A percentile compares a stretch with the other conserved stretches of the same genome.
Evolutionary conservation across 1,140 invertebrate species (phyloP).

Genomic region (Drosophila triauraria): DNA sequence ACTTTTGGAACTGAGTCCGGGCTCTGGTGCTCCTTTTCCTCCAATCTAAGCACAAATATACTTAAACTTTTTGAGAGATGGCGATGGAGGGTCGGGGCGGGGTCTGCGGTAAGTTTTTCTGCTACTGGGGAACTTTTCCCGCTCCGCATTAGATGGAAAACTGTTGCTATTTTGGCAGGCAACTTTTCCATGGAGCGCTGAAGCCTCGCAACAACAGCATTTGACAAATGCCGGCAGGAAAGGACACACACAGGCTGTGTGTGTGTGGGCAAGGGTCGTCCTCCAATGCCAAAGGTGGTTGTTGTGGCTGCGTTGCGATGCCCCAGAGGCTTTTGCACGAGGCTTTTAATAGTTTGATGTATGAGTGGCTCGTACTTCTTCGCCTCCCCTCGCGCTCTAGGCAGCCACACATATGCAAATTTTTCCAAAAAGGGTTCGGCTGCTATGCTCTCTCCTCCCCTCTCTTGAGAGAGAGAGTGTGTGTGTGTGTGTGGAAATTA

Average conservation of each 20-base stretch:
- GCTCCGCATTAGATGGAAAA: constrained; percentile 30
- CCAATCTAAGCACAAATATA: constrained; percentile 59
- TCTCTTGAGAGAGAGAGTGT: not conserved
- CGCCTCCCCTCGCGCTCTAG: not conserved
- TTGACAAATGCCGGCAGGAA: constrained; percentile 74
- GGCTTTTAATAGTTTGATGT: constrained; percentile 83
- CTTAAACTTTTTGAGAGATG: constrained; percentile 57
- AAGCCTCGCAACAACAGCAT: constrained; percentile 70
- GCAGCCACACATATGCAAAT: constrained; percentile 79
- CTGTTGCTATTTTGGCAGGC: constrained; percentile 77
- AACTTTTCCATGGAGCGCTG: constrained; percentile 43
- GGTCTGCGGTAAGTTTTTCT: constrained; percentile 53
- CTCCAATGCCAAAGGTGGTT: constrained; percentile 46
- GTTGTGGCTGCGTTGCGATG: constrained; percentile 49
- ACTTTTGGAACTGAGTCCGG: constrained; percentile 1
- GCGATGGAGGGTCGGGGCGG: constrained; percentile 4
- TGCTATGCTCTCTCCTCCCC: constrained; percentile 8
- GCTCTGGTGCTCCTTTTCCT: not conserved
- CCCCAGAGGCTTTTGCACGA: constrained; percentile 67
- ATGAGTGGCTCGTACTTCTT: constrained; percentile 55
- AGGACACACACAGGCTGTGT: constrained; percentile 14
- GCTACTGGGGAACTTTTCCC: constrained; percentile 65
- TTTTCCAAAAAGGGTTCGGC: constrained; percentile 53
- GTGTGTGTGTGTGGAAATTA: constrained; percentile 65
- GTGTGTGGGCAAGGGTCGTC: not conserved